Conservation (phyloP, 2,888 invertebrate species). For the Cryptus viduatorius region DNA sequence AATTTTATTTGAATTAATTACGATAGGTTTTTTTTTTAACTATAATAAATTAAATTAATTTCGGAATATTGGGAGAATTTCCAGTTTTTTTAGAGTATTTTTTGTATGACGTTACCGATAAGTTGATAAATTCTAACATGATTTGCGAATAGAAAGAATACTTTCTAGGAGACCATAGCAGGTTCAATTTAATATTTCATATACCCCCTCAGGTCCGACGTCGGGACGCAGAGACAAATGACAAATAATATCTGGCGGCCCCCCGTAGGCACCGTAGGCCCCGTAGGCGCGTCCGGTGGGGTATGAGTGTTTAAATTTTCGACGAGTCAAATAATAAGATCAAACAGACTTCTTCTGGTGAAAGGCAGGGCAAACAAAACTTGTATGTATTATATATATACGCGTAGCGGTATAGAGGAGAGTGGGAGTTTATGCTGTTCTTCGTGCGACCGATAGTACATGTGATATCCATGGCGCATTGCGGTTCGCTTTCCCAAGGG, state of each 20-base stretch:
- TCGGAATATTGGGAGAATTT: too few species aligned
- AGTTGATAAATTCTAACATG: too few species aligned
- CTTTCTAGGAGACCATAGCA: neutral
- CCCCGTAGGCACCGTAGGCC: conserved; percentile 40
- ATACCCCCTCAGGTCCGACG: conserved; percentile 32
- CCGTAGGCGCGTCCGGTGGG: conserved; percentile 53
- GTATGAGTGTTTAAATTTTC: conserved; percentile 82
- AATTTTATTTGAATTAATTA: too few species aligned
- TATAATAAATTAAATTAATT: too few species aligned
- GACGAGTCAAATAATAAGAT: conserved; percentile 84
- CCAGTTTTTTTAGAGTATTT: too few species aligned
- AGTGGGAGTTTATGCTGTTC: conserved; percentile 43
- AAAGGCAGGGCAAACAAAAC: conserved; percentile 80
- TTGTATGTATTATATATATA: conserved; percentile 69
- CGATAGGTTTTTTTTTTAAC: too few species aligned
- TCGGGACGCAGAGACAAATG: conserved; percentile 30
- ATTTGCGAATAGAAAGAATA: neutral
- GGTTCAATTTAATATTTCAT: conserved; percentile 41
- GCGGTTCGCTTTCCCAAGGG: conserved; percentile 52
- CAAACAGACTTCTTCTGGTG: conserved; percentile 78
- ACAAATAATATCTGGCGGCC: conserved; percentile 62
- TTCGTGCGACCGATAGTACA: conserved; percentile 50
- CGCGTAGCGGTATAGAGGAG: conserved; percentile 32
- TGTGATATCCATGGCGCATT: conserved; percentile 55
- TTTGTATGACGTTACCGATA: too few species aligned